phyloP scores from a whole-genome alignment of 1,140 invertebrate species.

The Trichonephila inaurata region DNA sequence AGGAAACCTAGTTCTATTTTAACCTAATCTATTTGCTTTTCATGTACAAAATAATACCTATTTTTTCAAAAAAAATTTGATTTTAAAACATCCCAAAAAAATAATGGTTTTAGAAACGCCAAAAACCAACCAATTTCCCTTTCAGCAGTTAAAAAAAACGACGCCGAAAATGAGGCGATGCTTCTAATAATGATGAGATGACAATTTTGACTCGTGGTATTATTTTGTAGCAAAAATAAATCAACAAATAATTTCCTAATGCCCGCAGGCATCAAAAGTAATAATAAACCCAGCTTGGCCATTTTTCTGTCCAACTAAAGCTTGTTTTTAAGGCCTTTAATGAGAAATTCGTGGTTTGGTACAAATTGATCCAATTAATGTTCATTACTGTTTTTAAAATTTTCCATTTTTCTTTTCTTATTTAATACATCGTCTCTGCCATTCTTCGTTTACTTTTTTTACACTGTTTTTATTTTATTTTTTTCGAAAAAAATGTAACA shows the following conservation, averaged over 20 bases:
- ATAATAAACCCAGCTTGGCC: neutral
- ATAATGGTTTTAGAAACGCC: too few species aligned
- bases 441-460: too few species aligned
- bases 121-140: too few species aligned
- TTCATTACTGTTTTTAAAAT: constrained; percentile 16
- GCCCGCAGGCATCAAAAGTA: neutral
- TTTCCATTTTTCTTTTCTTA: neutral
- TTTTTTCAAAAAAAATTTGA: too few species aligned
- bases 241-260: constrained; percentile 4
- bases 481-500: too few species aligned
- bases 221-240: neutral
- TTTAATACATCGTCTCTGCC: too few species aligned
- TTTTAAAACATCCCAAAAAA: too few species aligned
- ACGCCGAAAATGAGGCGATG: neutral
- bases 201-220: neutral
- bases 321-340: constrained; percentile 23
- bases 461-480: too few species aligned
- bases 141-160: too few species aligned
- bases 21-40: too few species aligned
- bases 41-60: too few species aligned
- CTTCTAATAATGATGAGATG: neutral
- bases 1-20: too few species aligned
- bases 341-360: constrained; percentile 38
- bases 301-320: neutral
- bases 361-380: constrained; percentile 59